These are phyloP conservation scores for Megathymus violae DNA, from an alignment of 1,140 invertebrate genomes.

Conservation along the genomic window DNA sequence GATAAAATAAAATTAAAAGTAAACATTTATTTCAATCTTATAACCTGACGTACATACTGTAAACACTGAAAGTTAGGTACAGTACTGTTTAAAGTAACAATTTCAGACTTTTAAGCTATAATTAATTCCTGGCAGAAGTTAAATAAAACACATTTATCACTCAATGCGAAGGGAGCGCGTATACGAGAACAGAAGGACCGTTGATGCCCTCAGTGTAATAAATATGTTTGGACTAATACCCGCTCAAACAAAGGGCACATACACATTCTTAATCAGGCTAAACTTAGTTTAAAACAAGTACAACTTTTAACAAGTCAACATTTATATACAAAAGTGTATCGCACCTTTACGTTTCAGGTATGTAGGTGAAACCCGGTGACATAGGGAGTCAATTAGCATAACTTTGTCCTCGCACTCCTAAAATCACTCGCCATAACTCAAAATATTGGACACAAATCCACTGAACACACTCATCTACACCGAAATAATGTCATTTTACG, in stretches of 20 bases:
- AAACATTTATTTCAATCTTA: no score
- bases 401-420: slow-evolving; percentile 74
- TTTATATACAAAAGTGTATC: slow-evolving; percentile 55
- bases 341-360: slow-evolving; percentile 74
- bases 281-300: neutral
- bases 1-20: neutral
- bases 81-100: neutral
- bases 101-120: slow-evolving; percentile 7
- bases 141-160: slow-evolving; percentile 49
- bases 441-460: slow-evolving; percentile 44
- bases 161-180: slow-evolving; percentile 42
- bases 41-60: neutral
- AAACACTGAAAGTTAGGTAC: neutral
- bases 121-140: slow-evolving; percentile 23
- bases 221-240: slow-evolving; percentile 54
- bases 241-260: slow-evolving; percentile 50
- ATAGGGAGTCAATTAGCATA: slow-evolving; percentile 77
- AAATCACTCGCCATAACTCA: slow-evolving; percentile 67
- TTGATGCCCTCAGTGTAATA: slow-evolving; percentile 57
- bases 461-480: slow-evolving; percentile 43
- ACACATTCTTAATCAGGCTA: slow-evolving; percentile 3
- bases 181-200: slow-evolving; percentile 53
- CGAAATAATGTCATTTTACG: slow-evolving; percentile 54
- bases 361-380: slow-evolving; percentile 78
- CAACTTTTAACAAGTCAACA: neutral